Conservation (phyloP, 2,888 invertebrate genomes). For the Lasioglossum figueresi region DNA sequence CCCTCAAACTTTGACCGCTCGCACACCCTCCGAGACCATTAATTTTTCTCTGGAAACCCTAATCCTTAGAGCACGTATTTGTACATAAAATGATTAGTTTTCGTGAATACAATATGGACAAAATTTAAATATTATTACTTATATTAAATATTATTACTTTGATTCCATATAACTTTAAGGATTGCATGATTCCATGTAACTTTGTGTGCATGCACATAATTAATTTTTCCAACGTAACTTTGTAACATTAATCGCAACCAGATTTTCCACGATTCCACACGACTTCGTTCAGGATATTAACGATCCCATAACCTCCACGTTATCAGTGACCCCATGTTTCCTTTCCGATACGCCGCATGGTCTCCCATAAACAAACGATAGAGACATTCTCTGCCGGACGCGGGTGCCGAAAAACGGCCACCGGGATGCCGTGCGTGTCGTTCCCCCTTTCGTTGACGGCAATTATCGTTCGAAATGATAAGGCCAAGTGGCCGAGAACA, state of each 20-base stretch:
- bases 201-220: too few species aligned
- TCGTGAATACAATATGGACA: too few species aligned
- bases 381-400: constrained; percentile 2
- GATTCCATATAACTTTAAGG: too few species aligned
- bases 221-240: too few species aligned
- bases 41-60: not conserved
- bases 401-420: constrained; percentile 10
- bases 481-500: not conserved
- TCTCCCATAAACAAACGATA: not conserved
- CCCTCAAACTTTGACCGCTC: not conserved
- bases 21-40: not conserved
- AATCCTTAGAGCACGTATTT: not conserved
- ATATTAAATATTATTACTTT: too few species aligned
- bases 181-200: too few species aligned
- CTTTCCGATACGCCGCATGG: not conserved
- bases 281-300: not conserved
- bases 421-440: constrained; percentile 3
- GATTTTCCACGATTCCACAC: not conserved
- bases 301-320: not conserved
- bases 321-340: not conserved
- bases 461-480: constrained; percentile 7
- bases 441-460: not conserved
- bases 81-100: too few species aligned
- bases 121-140: too few species aligned
- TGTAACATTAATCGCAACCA: not conserved